These are phyloP conservation scores for Brachypodius melanocephalos DNA, from an alignment of 2,113 vertebrate genomes.

Conservation along the genomic window DNA sequence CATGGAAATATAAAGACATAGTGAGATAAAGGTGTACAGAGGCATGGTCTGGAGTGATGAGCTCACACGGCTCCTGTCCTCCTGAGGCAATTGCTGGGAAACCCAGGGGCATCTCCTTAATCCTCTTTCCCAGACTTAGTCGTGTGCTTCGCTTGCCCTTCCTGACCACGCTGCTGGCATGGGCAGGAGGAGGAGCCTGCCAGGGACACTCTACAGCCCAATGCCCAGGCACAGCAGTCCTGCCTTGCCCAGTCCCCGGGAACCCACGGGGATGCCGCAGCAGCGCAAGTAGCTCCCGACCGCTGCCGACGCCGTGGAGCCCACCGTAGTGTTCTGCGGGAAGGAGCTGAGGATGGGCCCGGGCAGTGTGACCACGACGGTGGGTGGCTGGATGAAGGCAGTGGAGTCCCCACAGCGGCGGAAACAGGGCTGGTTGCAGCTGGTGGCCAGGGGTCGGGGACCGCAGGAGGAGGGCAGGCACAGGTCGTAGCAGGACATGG, in stretches of 20 bases:
- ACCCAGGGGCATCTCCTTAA: neutral
- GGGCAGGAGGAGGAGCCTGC: fast-evolving
- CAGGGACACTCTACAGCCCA: neutral
- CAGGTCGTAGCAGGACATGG: conserved; percentile 51
- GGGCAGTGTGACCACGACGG: neutral
- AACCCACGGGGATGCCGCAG: neutral
- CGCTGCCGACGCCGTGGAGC: neutral
- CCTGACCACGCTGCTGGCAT: neutral
- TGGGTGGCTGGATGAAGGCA: conserved; percentile 11
- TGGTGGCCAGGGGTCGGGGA: conserved; percentile 14
- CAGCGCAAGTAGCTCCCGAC: conserved; percentile 33
- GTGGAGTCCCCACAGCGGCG: conserved; percentile 33
- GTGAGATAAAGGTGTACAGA: neutral
- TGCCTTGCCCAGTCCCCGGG: neutral
- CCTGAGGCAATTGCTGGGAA: neutral
- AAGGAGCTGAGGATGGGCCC: conserved; percentile 62
- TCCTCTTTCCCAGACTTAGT: neutral
- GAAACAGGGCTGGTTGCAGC: conserved; percentile 52
- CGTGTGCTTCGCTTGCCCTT: neutral
- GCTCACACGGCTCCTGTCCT: neutral
- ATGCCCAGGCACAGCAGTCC: conserved; percentile 24
- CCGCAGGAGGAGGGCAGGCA: conserved; percentile 19
- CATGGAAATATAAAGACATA: neutral
- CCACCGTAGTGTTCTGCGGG: neutral
- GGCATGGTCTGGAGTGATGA: neutral